Base-by-base conservation (phyloP, 2,113 vertebrate species). In the Prionailurus bengalensis region DNA sequence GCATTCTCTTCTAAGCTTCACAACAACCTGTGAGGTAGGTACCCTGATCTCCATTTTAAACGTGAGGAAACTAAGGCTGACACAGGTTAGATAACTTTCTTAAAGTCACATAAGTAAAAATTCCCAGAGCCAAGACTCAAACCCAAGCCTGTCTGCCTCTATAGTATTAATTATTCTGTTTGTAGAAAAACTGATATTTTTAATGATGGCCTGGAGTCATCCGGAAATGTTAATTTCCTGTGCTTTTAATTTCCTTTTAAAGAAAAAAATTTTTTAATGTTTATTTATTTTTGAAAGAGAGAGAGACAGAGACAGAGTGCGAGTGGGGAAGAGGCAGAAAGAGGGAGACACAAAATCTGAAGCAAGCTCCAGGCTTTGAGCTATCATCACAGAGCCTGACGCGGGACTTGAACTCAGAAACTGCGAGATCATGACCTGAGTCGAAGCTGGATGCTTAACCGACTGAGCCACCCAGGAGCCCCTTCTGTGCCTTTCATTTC, bases 401-500 rank as follows among this genome's bases (percentile, higher is more conserved):
- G 23, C 0, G 3, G 58, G 58, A 7, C 58, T 61, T 3, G 7
- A 61, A 61, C 58, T 61, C 58, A 61, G 2, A 3, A 61, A 61
- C 58, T 23, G 8, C 3, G 1, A 61, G 7, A 61, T 23, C 21
- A 23, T 25, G 58, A 61, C 21, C 58, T 61, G 58, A 61, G 58
- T 61, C 3, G 21, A 61, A 61, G 58, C 23, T 3, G 21, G 58
- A 58, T 17, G 1, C 55, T 58, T 58, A 58, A 58, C 55, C 1
- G 17, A 58, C 55, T 58, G 55, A 19, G 55, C 55, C 55, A 58
- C 55, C 55, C 17, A 58, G 55, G 55, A 4, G 6, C 55, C 17
- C 55, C 55, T 74, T 17, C 79, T 29, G 23, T 65, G 8, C 76
- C 19, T 87, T 97, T 80, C 48, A 78, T 74, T 96, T 92, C 63